phyloP scores from a whole-genome alignment of 2,113 vertebrate species.

The Thunnus thynnus region DNA sequence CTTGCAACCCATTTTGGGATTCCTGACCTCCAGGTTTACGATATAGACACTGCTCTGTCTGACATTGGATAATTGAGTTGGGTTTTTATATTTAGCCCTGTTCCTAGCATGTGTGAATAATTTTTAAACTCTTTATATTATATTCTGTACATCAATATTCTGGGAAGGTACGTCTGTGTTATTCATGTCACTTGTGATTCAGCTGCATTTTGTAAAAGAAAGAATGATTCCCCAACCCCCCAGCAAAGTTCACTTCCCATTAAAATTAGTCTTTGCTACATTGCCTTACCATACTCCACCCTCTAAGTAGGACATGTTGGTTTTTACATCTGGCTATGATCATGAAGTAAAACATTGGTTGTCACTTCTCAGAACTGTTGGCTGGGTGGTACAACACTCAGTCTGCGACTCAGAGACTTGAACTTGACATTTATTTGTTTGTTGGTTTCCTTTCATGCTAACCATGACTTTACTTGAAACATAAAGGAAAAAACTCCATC shows the following conservation, averaged over 20 bases:
- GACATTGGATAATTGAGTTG: too few relatives aligned
- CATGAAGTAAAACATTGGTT: background rate
- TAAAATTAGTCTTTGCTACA: background rate
- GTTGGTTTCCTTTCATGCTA: background rate
- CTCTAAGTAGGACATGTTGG: background rate
- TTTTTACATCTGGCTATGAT: background rate
- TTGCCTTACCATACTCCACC: background rate
- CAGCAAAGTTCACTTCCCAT: background rate
- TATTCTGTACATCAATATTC: too few relatives aligned
- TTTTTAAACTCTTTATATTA: too few relatives aligned
- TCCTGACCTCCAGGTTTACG: too few relatives aligned
- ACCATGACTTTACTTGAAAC: background rate
- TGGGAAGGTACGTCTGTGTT: too few relatives aligned
- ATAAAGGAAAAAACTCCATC: background rate
- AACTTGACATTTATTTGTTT: background rate
- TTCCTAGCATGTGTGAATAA: too few relatives aligned
- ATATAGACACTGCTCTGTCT: too few relatives aligned
- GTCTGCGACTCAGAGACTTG: too few relatives aligned
- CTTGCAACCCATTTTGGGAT: too few relatives aligned
- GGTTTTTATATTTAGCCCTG: too few relatives aligned
- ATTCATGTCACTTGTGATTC: background rate
- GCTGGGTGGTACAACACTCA: conserved; percentile 7
- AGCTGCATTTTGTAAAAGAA: background rate
- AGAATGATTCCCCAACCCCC: background rate
- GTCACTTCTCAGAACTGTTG: conserved; percentile 37